A percentile compares a stretch with the other conserved stretches of the same genome.
Evolutionary conservation across 2,113 vertebrate species (phyloP).

Genomic region (Apaloderma vittatum): DNA sequence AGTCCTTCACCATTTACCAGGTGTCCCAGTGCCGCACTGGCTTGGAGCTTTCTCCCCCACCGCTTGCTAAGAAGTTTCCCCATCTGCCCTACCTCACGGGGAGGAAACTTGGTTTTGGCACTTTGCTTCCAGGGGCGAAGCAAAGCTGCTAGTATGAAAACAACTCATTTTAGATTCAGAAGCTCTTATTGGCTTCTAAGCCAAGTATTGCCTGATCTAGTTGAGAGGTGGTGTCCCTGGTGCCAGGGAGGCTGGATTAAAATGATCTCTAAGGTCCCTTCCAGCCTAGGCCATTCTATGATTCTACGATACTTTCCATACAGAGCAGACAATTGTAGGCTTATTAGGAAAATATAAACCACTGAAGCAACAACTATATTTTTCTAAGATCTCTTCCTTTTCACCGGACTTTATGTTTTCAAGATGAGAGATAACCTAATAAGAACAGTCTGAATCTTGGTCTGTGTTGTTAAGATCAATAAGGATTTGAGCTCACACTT

Average conservation of each 20-base stretch:
- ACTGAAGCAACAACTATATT: background rate
- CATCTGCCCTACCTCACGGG: background rate
- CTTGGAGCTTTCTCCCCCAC: background rate
- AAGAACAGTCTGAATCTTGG: background rate
- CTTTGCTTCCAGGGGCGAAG: background rate
- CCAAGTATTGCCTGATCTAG: too few relatives aligned
- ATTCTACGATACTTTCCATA: background rate
- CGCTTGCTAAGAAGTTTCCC: background rate
- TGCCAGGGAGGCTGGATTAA: too few relatives aligned
- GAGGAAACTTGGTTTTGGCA: background rate
- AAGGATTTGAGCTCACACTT: background rate
- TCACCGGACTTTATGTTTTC: background rate
- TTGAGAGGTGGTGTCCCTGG: too few relatives aligned
- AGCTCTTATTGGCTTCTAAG: background rate
- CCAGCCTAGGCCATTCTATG: too few relatives aligned
- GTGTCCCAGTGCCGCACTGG: background rate
- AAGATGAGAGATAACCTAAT: background rate
- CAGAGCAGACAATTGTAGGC: slow-evolving; percentile 9
- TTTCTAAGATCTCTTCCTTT: background rate
- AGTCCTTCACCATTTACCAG: accelerated
- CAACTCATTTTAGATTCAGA: background rate
- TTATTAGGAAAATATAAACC: slow-evolving; percentile 11
- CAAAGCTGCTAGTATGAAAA: background rate
- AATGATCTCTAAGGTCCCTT: too few relatives aligned
- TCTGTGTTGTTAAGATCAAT: background rate